These are phyloP conservation scores for Heterodera filipjevi DNA, from an alignment of 2,888 invertebrate genomes.

Conservation along the genomic window DNA sequence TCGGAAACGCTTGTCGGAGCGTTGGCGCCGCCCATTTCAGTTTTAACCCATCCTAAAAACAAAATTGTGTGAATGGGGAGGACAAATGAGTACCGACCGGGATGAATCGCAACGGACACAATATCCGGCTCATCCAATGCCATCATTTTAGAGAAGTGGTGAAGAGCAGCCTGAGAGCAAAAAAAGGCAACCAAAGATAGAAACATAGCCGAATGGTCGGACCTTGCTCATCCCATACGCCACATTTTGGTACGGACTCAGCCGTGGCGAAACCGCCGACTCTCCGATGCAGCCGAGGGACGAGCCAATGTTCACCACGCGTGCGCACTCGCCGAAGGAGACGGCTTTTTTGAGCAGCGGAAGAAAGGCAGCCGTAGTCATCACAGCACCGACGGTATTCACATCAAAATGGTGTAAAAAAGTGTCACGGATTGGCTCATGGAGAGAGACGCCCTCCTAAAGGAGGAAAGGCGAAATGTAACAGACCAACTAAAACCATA, in stretches of 20 bases:
- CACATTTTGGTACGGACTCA: neutral
- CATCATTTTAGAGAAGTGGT: conserved; percentile 48
- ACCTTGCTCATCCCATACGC: conserved; percentile 28
- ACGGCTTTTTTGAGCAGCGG: conserved; percentile 12
- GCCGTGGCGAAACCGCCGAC: conserved; percentile 4
- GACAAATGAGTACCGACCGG: conserved; percentile 27
- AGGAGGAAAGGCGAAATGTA: neutral
- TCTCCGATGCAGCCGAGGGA: conserved; percentile 18
- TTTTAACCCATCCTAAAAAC: conserved; percentile 51
- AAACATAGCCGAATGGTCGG: too few relatives aligned
- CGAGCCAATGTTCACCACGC: conserved; percentile 21
- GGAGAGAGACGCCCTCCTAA: conserved; percentile 20
- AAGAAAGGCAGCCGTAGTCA: conserved; percentile 20
- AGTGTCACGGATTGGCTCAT: conserved; percentile 1
- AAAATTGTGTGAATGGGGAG: neutral
- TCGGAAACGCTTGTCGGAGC: conserved; percentile 46
- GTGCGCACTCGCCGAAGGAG: neutral
- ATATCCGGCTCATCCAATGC: conserved; percentile 44
- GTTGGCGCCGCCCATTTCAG: conserved; percentile 49
- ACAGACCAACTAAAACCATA: too few relatives aligned
- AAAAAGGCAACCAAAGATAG: too few relatives aligned
- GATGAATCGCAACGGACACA: conserved; percentile 46
- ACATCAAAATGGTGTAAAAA: conserved; percentile 21
- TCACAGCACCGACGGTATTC: conserved; percentile 12
- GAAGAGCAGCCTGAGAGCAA: conserved; percentile 50